Conservation (phyloP, 2,888 invertebrate genomes). For the Creontiades dilutus region DNA sequence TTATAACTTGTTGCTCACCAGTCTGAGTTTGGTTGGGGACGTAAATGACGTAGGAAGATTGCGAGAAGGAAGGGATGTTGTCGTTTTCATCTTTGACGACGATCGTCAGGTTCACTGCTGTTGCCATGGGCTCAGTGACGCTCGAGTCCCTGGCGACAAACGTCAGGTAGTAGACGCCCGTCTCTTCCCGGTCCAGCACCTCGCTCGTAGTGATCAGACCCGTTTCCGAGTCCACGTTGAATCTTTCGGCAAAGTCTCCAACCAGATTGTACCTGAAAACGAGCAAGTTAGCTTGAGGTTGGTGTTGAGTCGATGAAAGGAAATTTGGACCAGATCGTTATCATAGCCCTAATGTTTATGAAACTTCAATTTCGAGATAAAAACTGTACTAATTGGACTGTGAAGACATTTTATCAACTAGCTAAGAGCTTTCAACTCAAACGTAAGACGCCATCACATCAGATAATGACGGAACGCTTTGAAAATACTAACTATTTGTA, state of each 20-base stretch:
- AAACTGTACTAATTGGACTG: too few species aligned
- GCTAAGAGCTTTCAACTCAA: too few species aligned
- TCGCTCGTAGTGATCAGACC: constrained; percentile 88
- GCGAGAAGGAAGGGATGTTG: constrained; percentile 89
- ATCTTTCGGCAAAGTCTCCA: constrained; percentile 90
- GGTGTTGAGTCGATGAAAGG: too few species aligned
- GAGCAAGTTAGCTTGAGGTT: too few species aligned
- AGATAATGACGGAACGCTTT: too few species aligned
- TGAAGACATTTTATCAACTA: too few species aligned
- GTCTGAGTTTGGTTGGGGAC: constrained; percentile 89
- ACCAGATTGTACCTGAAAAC: constrained; percentile 85
- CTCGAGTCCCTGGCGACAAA: constrained; percentile 94
- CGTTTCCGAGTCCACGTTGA: constrained; percentile 87
- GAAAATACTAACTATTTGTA: too few species aligned
- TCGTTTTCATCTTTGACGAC: constrained; percentile 90
- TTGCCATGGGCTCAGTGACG: constrained; percentile 89
- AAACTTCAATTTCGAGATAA: too few species aligned
- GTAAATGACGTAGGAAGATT: constrained; percentile 87
- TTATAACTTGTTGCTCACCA: constrained; percentile 80
- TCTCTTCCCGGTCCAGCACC: constrained; percentile 89
- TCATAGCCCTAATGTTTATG: too few species aligned
- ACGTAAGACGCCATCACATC: too few species aligned
- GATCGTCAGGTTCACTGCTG: constrained; percentile 91
- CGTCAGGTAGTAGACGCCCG: constrained; percentile 87
- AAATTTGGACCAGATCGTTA: too few species aligned